Conservation (phyloP, 2,888 invertebrate species). For the Xestoiulus laeticollis region DNA sequence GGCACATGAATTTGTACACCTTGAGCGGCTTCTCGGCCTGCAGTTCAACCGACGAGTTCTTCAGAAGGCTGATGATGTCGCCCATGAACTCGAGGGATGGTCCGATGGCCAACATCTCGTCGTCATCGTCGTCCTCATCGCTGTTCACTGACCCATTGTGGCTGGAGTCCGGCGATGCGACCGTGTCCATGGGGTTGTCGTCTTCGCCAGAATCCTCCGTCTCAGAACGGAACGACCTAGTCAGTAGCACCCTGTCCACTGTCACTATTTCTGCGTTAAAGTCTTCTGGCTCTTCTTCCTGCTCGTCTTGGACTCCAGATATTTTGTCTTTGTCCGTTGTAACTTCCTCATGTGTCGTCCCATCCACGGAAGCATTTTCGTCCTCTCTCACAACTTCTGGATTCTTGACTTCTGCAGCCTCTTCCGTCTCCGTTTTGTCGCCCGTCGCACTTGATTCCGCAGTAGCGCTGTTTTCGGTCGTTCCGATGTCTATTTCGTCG, state of each 20-base stretch:
- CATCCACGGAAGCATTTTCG: no score
- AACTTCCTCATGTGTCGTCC: neutral
- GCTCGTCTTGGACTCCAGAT: neutral
- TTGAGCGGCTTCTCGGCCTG: neutral
- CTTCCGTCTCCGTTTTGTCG: neutral
- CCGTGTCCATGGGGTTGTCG: neutral
- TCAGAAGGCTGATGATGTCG: slow-evolving; percentile 40
- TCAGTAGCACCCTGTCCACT: slow-evolving; percentile 53
- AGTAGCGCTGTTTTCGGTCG: neutral
- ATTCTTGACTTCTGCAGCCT: no score
- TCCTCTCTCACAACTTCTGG: no score
- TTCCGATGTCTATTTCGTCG: neutral
- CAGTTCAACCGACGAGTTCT: neutral
- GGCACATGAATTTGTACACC: slow-evolving; percentile 10
- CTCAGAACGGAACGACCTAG: slow-evolving; percentile 50
- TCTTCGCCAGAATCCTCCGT: slow-evolving; percentile 47
- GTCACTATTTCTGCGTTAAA: slow-evolving; percentile 50
- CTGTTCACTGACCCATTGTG: slow-evolving; percentile 7
- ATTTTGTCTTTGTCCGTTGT: neutral
- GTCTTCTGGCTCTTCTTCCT: neutral
- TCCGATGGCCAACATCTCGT: slow-evolving; percentile 12
- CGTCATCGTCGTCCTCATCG: slow-evolving; percentile 48
- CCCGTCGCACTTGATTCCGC: neutral
- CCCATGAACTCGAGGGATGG: slow-evolving; percentile 23
- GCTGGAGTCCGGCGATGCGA: neutral